Evolutionary conservation across 1,140 invertebrate genomes (phyloP), one percentile per base, ranked within the genome.

Genomic region (Anastrepha obliqua): DNA sequence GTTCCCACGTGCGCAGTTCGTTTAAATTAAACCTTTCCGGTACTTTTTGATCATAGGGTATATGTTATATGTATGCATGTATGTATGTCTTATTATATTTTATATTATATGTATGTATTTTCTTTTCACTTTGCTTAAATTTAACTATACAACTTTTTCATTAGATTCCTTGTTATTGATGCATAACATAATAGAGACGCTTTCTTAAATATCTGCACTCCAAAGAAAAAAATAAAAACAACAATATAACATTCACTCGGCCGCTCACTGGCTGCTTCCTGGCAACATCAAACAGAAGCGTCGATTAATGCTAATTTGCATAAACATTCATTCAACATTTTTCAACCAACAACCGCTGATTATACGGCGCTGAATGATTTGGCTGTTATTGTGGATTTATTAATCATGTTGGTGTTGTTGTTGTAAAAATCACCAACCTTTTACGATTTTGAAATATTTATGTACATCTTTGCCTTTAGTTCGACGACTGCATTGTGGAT

Each of bases 241-340:
- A 2, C 51, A 55, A 55, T 11, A 55, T 55, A 55, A 55, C 29
- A 29, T 29, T 55, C 51, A 2, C 6, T 55, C 6, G 3, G 3
- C 6, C 6, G 60, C 60, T 13, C 13, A 62, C 8, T 62, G 13
- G 60, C 4, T 17, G 60, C 60, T 17, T 8, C n/a, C 3, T 20
- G 6, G 47, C 11, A 74, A 91, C 90, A 90, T 91, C 91, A 91
- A 91, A 91, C 91, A 91, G 91, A 89, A 91, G 91, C 91, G 90
- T 90, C 91, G 90, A 91, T 91, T 91, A 90, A 89, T 91, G 91
- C 91, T 91, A 91, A 91, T 91, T 91, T 91, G 91, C 91, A 91
- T 91, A 91, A 91, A 91, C 91, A 91, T 91, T 91, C 91, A 89
- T 90, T 91, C 91, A 91, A 91, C 91, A 91, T 91, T 91, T 91